Evolutionary conservation across 2,113 vertebrate species (phyloP).

Genomic region (Aegotheles bennettii): DNA sequence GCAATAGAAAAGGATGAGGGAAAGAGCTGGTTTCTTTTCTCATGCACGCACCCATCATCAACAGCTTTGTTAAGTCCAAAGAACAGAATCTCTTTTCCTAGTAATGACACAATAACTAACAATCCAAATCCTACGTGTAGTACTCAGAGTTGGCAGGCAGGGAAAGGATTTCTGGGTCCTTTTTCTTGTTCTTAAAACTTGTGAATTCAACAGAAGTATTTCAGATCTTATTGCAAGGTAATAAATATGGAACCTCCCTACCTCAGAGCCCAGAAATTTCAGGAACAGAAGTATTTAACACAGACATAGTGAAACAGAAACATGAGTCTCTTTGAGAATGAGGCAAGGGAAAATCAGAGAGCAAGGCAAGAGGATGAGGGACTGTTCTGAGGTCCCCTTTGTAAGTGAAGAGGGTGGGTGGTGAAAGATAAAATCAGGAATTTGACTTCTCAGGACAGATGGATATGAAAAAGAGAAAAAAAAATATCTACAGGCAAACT

Average conservation of each 20-base stretch:
- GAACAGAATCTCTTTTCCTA: background rate
- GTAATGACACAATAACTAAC: background rate
- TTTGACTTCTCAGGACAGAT: slow-evolving; percentile 38
- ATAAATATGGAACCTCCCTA: background rate
- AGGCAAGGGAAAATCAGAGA: background rate
- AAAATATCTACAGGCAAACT: slow-evolving; percentile 8
- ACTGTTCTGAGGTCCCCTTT: background rate
- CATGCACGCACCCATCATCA: background rate
- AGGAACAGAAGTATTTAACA: background rate
- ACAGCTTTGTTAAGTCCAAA: background rate
- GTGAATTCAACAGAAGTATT: background rate
- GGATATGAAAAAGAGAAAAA: background rate
- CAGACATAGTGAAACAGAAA: background rate
- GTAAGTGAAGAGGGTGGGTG: slow-evolving; percentile 11
- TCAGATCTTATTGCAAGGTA: background rate
- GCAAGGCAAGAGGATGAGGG: background rate
- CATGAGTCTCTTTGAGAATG: background rate
- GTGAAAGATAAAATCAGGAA: slow-evolving; percentile 51
- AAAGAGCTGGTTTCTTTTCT: background rate
- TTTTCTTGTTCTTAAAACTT: background rate
- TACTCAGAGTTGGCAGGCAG: background rate
- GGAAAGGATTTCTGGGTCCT: background rate
- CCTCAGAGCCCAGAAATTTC: background rate
- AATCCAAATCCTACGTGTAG: background rate
- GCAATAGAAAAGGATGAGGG: background rate